Conservation (phyloP, 2,113 vertebrate species). For the Lagopus leucura region DNA sequence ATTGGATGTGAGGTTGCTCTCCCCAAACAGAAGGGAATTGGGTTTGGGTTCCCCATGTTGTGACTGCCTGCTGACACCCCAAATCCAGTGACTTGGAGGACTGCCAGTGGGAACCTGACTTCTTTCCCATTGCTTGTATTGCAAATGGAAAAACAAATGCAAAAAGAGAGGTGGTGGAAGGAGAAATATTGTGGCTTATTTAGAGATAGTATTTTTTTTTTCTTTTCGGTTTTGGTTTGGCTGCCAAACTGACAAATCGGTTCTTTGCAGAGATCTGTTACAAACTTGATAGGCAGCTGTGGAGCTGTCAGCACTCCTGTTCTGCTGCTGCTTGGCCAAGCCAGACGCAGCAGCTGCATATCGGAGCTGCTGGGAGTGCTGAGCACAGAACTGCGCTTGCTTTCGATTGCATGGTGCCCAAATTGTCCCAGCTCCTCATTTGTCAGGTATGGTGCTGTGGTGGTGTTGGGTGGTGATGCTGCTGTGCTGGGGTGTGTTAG, state of each 20-base stretch:
- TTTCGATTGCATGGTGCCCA: rapidly evolving
- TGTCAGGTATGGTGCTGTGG: neutral
- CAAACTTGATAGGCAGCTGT: neutral
- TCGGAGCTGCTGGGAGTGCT: neutral
- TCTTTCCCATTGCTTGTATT: conserved; percentile 31
- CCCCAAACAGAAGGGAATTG: neutral
- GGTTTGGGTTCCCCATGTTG: neutral
- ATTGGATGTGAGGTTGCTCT: rapidly evolving
- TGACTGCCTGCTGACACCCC: neutral
- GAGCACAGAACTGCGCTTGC: neutral
- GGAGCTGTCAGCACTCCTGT: neutral
- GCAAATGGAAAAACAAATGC: conserved; percentile 22
- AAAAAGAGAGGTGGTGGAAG: conserved; percentile 21
- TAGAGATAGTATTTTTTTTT: neutral
- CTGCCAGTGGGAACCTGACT: neutral
- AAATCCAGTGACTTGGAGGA: neutral
- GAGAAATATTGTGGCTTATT: conserved; percentile 66
- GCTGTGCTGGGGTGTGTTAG: rapidly evolving
- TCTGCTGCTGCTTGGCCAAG: neutral
- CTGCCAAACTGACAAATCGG: conserved; percentile 5
- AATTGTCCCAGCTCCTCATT: rapidly evolving
- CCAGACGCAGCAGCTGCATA: neutral
- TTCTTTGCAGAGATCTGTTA: neutral
- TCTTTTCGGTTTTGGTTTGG: neutral
- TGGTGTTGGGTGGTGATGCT: neutral